phyloP scores from a whole-genome alignment of 2,888 invertebrate genomes.

The Byasa hedistus region DNA sequence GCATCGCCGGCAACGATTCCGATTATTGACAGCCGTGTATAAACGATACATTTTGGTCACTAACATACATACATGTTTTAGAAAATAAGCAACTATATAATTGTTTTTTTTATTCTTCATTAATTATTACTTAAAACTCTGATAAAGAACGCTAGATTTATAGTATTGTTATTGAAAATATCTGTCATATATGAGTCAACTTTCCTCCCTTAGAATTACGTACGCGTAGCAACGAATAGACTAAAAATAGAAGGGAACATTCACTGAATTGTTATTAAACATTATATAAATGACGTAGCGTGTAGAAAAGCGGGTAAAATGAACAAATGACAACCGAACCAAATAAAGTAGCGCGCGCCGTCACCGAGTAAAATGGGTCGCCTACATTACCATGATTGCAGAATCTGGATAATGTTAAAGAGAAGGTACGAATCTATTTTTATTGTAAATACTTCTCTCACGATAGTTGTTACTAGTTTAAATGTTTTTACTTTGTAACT shows the following conservation, averaged over 20 bases:
- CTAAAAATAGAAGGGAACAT: not conserved
- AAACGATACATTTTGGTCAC: not conserved
- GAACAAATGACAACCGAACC: slow-evolving; percentile 31
- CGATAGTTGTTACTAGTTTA: not conserved
- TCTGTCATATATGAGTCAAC: not conserved
- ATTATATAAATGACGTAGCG: slow-evolving; percentile 22
- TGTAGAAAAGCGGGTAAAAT: slow-evolving; percentile 22
- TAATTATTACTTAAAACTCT: too few relatives aligned
- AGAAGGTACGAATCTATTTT: slow-evolving; percentile 14
- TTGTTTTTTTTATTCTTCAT: too few relatives aligned
- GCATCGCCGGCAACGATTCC: slow-evolving; percentile 48
- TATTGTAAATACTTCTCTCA: slow-evolving; percentile 13
- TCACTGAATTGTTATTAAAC: slow-evolving; percentile 20
- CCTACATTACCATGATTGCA: slow-evolving; percentile 30
- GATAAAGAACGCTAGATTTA: too few relatives aligned
- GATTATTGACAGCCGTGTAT: slow-evolving; percentile 34
- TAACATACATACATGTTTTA: not conserved
- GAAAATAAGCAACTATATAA: too few relatives aligned
- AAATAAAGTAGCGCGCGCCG: slow-evolving; percentile 26
- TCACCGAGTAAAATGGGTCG: slow-evolving; percentile 30
- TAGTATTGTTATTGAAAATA: too few relatives aligned
- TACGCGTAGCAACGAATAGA: not conserved
- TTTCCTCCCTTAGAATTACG: not conserved
- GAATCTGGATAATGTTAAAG: slow-evolving; percentile 24
- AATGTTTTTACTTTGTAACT: not conserved